These are phyloP conservation scores for Melanaphis sacchari DNA, from an alignment of 1,140 invertebrate species.

Conservation along the genomic window DNA sequence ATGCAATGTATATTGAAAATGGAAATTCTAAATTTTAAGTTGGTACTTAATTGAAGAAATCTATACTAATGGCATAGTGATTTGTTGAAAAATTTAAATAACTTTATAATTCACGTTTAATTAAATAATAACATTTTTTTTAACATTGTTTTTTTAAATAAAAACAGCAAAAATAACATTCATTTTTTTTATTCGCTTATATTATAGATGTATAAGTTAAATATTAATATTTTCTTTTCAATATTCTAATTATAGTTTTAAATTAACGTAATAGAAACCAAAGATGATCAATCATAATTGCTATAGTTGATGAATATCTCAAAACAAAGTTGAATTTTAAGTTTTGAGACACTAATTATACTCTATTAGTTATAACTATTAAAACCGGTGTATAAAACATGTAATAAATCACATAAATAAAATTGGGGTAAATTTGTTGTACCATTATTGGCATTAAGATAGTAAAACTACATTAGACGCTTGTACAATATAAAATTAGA, in stretches of 20 bases:
- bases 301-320: not conserved
- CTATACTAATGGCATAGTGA: not conserved
- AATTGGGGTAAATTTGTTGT: not conserved
- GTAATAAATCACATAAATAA: not conserved
- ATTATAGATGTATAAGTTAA: no score
- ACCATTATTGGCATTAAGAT: not conserved
- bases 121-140: not conserved
- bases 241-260: not conserved
- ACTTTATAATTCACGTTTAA: not conserved
- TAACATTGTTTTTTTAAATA: not conserved
- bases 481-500: not conserved
- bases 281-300: not conserved
- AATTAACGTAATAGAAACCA: not conserved
- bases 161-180: not conserved
- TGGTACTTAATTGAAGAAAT: not conserved
- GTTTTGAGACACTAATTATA: not conserved
- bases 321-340: not conserved
- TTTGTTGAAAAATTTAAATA: not conserved
- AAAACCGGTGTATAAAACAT: not conserved
- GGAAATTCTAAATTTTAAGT: not conserved
- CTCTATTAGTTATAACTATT: no score
- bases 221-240: not conserved
- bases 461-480: not conserved
- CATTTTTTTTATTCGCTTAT: not conserved
- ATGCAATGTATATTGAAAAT: not conserved